Evolutionary conservation across 2,797 vertebrate genomes (phyloP), one percentile per base, ranked within the genome.

Genomic region (Podargus strigoides): DNA sequence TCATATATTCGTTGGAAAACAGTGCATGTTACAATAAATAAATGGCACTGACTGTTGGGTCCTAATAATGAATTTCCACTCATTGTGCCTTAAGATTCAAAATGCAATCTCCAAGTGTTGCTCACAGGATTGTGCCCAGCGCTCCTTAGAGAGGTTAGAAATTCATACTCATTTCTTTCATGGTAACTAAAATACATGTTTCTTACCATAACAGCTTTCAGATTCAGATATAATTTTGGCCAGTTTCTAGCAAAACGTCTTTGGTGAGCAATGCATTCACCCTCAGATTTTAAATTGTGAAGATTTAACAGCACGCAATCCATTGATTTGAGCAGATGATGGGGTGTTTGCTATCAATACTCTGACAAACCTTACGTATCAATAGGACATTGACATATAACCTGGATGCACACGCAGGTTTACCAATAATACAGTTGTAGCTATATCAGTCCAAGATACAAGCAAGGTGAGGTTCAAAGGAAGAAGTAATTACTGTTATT

Each of bases 391-490:
- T 59, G 77, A 50, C 20, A 27, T 3, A 22, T 3, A 37, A 44
- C 2, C 1, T 44, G 39, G 28, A 69, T 8, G 47, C 28, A 46
- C 23, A 13, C 1, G 1, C 1, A 13, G 42, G 26, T 73, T 66
- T 49, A 77, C 66, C n/a, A 46, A 14, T 17, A 59, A 36, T 0
- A 13, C 4, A 8, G 10, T 4, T 49, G 12, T 27, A 50, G 64
- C 68, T 72, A 0, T 21, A 53, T 5, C 58, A 44, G 37, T 4
- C 49, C 36, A 14, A 75, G 34, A 52, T 9, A 69, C 5, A 7
- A 49, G 18, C 21, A 41, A 84, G n/a, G 26, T 5, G 20, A 72
- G 44, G 34, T 22, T 52, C 76, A 69, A 78, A 74, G 37, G 55
- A 22, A 70, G 59, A 67, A 6, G 7, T 2, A 58, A 58, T 62